Percentiles rank a stretch among this genome's conserved stretches.
Evolutionary conservation across 2,113 vertebrate species (phyloP).

Genomic region (Erpornis zantholeuca): DNA sequence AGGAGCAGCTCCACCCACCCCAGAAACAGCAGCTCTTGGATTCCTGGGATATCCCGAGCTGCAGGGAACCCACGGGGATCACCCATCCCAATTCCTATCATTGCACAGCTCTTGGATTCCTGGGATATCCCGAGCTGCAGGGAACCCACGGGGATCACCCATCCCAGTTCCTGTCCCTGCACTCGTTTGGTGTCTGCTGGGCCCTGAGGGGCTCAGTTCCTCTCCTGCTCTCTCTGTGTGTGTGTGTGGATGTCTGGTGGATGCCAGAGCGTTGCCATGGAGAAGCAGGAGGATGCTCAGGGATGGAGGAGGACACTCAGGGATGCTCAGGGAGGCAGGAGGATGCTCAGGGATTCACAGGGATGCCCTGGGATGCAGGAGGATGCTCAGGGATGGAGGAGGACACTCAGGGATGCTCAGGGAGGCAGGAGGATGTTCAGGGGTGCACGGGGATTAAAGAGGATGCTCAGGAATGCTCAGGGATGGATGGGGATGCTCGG

Average conservation of each 20-base stretch:
- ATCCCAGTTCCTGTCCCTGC: background rate
- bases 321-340: too few relatives aligned
- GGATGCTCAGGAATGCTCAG: background rate
- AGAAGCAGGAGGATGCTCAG: background rate
- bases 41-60: background rate
- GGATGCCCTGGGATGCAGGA: background rate
- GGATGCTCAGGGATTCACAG: too few relatives aligned
- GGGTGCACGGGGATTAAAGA: too few relatives aligned
- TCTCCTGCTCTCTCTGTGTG: background rate
- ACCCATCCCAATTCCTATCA: too few relatives aligned
- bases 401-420: background rate
- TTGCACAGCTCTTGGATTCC: background rate
- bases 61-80: background rate
- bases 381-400: too few relatives aligned
- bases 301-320: background rate
- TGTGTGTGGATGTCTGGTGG: background rate
- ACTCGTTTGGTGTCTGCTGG: fast-evolving
- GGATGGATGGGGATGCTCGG: too few relatives aligned
- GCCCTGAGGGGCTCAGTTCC: background rate
- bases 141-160: background rate
- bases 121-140: background rate
- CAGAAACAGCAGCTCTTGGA: fast-evolving
- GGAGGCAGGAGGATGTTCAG: background rate
- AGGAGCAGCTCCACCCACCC: fast-evolving
- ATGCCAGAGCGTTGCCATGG: background rate